phyloP scores from a whole-genome alignment of 1,140 invertebrate species.

The Zaprionus nigranus region DNA sequence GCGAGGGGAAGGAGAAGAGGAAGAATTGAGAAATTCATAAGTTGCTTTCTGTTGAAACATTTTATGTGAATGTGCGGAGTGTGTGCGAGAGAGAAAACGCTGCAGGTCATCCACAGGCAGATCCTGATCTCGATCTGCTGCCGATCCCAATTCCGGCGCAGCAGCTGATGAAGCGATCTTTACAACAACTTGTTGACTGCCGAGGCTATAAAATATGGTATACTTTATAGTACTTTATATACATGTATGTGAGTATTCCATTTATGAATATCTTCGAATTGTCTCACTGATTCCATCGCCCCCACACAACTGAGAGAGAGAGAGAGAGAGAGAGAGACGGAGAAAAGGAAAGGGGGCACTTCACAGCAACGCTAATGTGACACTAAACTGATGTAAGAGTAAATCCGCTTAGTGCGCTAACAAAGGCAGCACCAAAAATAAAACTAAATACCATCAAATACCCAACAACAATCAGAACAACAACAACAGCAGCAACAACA shows the following conservation, averaged over 20 bases:
- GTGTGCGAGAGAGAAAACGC: slow-evolving; percentile 33
- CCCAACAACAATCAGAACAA: slow-evolving; percentile 36
- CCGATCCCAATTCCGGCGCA: slow-evolving; percentile 21
- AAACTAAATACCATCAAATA: slow-evolving; percentile 68
- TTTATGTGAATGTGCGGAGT: slow-evolving; percentile 56
- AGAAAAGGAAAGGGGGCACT: slow-evolving; percentile 16
- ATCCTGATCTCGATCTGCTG: slow-evolving; percentile 27
- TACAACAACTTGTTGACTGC: slow-evolving; percentile 48
- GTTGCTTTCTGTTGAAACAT: slow-evolving; percentile 68
- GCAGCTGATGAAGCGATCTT: slow-evolving; percentile 29
- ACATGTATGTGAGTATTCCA: not conserved
- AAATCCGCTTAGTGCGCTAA: slow-evolving; percentile 74
- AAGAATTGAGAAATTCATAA: slow-evolving; percentile 69
- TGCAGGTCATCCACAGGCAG: slow-evolving; percentile 29
- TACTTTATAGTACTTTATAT: not conserved
- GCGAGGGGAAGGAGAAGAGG: not conserved
- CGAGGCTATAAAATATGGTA: slow-evolving; percentile 29
- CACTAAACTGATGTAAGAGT: slow-evolving; percentile 80
- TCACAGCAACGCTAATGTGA: slow-evolving; percentile 74
- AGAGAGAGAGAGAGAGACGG: not conserved
- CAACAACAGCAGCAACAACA: slow-evolving; percentile 38
- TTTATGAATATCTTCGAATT: not conserved
- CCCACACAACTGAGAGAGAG: slow-evolving; percentile 28
- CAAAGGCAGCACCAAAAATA: slow-evolving; percentile 68
- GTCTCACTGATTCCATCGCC: slow-evolving; percentile 44